These are phyloP conservation scores for Penaeus vannamei DNA, from an alignment of 1,140 invertebrate genomes.

Conservation along the genomic window DNA sequence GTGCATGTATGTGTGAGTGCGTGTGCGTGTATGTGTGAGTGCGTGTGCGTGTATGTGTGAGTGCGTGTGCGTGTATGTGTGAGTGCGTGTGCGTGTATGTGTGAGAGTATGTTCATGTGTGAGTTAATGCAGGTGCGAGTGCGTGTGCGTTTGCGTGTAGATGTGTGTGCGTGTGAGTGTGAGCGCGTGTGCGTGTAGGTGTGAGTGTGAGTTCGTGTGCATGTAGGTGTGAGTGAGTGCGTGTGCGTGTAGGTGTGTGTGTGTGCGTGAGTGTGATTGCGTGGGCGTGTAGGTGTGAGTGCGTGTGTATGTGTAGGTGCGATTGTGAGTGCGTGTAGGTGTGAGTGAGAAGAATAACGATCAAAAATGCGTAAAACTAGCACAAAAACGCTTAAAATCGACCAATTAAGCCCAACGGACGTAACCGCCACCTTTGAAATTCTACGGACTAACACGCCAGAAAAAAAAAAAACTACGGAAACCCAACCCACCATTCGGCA, in stretches of 20 bases:
- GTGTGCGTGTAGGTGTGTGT: not conserved
- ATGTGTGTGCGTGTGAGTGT: no score
- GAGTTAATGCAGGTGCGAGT: not conserved
- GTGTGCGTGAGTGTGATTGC: not conserved
- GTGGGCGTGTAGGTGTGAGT: not conserved
- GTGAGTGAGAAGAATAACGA: not conserved
- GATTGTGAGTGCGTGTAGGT: not conserved
- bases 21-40: not conserved
- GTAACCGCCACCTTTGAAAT: not conserved
- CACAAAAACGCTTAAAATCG: not conserved
- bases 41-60: not conserved
- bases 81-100: not conserved
- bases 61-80: not conserved
- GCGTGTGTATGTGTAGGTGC: not conserved
- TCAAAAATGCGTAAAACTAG: no score
- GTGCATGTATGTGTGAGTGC: not conserved
- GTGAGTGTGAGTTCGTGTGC: not conserved
- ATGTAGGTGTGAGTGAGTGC: not conserved
- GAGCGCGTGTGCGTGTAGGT: not conserved
- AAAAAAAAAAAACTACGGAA: not conserved
- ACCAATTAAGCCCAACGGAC: not conserved
- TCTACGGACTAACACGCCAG: no score
- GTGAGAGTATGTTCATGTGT: not conserved
- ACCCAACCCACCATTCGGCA: no score
- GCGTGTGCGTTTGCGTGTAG: not conserved